These are phyloP conservation scores for Hirtodrosophila confusa DNA, from an alignment of 2,888 invertebrate species.

Conservation along the genomic window DNA sequence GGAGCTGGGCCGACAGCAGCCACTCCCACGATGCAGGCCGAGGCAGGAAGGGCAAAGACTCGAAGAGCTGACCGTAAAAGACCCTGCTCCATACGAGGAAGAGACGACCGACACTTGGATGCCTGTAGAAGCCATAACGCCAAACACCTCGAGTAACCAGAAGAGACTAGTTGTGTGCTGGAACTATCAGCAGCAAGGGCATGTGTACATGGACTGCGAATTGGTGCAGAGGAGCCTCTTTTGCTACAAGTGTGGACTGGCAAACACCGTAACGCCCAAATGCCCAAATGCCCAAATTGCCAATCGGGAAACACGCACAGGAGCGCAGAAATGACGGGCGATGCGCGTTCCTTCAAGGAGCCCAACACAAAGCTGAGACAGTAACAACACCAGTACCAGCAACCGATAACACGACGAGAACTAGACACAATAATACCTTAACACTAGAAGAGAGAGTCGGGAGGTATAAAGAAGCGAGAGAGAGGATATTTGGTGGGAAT, in stretches of 20 bases:
- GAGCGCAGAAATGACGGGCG: no score
- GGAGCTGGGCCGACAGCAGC: neutral
- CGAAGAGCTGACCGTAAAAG: neutral
- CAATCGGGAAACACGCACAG: neutral
- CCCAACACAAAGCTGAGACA: no score
- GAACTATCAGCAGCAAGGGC: conserved; percentile 1
- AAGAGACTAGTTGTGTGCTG: conserved; percentile 4
- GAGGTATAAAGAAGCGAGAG: no score
- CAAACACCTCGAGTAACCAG: no score
- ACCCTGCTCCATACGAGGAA: no score
- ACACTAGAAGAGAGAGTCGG: no score
- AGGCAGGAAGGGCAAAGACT: neutral
- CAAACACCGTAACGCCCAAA: conserved; percentile 2
- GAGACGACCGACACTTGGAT: neutral
- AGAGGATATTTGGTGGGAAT: no score
- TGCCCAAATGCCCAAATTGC: conserved; percentile 17
- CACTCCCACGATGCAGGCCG: neutral
- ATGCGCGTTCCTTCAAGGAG: no score
- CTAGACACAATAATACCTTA: no score
- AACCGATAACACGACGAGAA: no score
- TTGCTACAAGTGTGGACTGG: conserved; percentile 20
- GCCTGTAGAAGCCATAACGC: no score
- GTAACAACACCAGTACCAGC: no score
- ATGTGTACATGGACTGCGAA: conserved; percentile 8
- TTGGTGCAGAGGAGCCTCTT: conserved; percentile 5